Percentiles rank a stretch among this genome's conserved stretches.
These are phyloP conservation scores for Dolichallabes microphthalmus DNA, from an alignment of 2,113 vertebrate genomes.

Conservation along the genomic window DNA sequence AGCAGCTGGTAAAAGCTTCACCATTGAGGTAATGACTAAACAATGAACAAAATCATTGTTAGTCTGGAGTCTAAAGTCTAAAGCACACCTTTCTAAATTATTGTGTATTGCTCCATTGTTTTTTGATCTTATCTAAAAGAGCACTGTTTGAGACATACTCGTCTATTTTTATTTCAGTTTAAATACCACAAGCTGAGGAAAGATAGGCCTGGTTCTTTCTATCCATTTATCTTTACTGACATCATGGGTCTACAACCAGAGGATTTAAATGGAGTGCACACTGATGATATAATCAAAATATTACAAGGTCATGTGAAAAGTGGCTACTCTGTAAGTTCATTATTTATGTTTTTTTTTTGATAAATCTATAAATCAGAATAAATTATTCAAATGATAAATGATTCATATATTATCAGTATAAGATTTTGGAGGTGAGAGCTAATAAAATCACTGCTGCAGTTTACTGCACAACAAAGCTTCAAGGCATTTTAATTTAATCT, in stretches of 20 bases:
- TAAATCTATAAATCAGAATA: too few relatives aligned
- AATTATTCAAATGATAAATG: too few relatives aligned
- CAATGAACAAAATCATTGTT: too few relatives aligned
- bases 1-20: background rate
- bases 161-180: conserved; percentile 4
- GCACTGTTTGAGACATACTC: background rate
- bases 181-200: conserved; percentile 29
- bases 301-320: conserved; percentile 2
- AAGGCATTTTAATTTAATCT: too few relatives aligned
- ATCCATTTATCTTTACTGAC: conserved; percentile 38
- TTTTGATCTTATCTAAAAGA: too few relatives aligned
- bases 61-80: too few relatives aligned
- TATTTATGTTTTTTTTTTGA: too few relatives aligned
- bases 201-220: background rate
- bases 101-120: background rate
- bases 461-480: too few relatives aligned
- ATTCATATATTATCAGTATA: too few relatives aligned
- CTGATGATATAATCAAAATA: conserved; percentile 1
- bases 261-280: background rate
- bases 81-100: too few relatives aligned
- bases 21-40: background rate
- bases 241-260: conserved; percentile 29
- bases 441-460: too few relatives aligned
- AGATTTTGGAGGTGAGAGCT: too few relatives aligned
- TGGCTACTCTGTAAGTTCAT: conserved; percentile 22